Conservation (phyloP, 2,797 vertebrate species). For the Yasuhikotakia modesta region DNA sequence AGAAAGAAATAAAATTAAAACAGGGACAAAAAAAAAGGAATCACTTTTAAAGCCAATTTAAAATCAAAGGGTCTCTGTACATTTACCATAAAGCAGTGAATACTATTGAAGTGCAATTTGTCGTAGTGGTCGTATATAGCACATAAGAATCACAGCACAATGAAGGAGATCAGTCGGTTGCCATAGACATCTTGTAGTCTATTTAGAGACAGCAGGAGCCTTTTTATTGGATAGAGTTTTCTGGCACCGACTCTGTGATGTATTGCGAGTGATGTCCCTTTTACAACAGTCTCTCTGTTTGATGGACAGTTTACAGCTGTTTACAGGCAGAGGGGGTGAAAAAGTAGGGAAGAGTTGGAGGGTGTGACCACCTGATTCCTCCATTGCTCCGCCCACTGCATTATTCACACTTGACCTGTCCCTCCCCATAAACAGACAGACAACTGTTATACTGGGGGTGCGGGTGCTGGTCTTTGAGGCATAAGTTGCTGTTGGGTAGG, state of each 20-base stretch:
- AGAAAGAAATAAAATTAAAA: background rate
- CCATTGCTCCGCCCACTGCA: constrained; percentile 25
- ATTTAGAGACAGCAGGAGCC: constrained; percentile 3
- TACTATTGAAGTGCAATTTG: constrained; percentile 48
- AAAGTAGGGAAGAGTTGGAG: background rate
- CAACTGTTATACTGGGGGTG: constrained; percentile 73
- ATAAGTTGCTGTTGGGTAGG: constrained; percentile 70
- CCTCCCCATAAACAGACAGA: constrained; percentile 17
- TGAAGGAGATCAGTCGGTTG: constrained; percentile 22
- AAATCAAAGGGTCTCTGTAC: constrained; percentile 52
- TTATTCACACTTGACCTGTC: constrained; percentile 23
- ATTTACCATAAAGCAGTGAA: constrained; percentile 67
- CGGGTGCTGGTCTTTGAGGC: constrained; percentile 80
- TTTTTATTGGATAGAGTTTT: constrained; percentile 33
- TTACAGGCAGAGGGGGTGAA: constrained; percentile 15
- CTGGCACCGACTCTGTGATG: constrained; percentile 8
- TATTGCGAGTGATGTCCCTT: constrained; percentile 41
- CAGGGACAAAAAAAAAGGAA: background rate
- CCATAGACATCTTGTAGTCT: constrained; percentile 21
- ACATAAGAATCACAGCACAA: constrained; percentile 35
- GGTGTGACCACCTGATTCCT: constrained; percentile 21
- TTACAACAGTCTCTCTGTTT: constrained; percentile 43
- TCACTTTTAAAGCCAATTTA: constrained; percentile 5
- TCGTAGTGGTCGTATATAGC: constrained; percentile 54
- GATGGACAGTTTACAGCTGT: constrained; percentile 48